These are phyloP conservation scores for Hartigia nigra DNA, from an alignment of 2,888 invertebrate species.

Conservation along the genomic window DNA sequence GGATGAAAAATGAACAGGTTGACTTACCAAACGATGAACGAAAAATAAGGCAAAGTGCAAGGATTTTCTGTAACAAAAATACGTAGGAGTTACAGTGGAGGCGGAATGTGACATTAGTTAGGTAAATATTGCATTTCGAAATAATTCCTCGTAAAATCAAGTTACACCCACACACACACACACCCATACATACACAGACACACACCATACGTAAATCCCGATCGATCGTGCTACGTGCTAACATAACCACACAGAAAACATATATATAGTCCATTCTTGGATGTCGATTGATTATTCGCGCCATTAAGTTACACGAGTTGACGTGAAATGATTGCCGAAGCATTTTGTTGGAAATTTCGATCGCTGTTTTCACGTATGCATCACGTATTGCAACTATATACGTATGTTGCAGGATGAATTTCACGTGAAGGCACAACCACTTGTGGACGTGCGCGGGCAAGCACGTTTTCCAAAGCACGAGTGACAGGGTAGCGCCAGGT, in stretches of 20 bases:
- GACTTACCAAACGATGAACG: constrained; percentile 10
- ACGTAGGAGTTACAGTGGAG: background rate
- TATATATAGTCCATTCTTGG: background rate
- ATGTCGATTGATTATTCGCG: background rate
- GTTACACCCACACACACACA: background rate
- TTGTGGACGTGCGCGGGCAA: constrained; percentile 48
- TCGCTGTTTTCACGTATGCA: background rate
- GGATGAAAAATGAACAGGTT: constrained; percentile 4
- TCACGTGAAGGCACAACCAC: constrained; percentile 48
- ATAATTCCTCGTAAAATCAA: background rate
- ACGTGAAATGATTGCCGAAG: background rate
- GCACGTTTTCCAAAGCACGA: background rate
- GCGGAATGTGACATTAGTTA: background rate
- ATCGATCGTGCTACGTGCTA: background rate
- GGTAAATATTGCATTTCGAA: background rate
- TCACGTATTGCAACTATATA: background rate
- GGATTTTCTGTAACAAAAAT: constrained; percentile 10
- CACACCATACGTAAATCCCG: background rate
- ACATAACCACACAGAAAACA: background rate
- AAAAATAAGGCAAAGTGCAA: constrained; percentile 5
- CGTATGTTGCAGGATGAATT: background rate
- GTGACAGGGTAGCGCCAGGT: background rate
- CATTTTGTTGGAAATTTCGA: background rate
- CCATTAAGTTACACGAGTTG: background rate
- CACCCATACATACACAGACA: background rate